These are phyloP conservation scores for Halocynthia aurantium DNA, from an alignment of 23 tunicate genomes.

Conservation along the genomic window DNA sequence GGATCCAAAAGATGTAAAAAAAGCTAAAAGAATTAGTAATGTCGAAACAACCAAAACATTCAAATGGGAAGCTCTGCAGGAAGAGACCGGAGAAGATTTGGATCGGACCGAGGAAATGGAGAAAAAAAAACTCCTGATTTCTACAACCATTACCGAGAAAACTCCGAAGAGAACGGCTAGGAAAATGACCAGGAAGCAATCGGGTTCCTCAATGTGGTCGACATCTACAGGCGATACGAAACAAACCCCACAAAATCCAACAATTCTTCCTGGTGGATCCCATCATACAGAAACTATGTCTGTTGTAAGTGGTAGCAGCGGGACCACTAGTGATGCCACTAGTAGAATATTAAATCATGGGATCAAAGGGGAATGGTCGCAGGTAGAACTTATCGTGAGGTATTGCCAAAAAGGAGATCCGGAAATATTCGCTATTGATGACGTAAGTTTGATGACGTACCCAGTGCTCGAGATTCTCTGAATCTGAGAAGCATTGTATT, in stretches of 20 bases:
- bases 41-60: background rate
- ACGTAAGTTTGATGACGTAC: conserved; percentile 37
- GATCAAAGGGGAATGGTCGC: conserved; percentile 65
- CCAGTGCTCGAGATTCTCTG: too few relatives aligned
- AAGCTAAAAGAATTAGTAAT: too few relatives aligned
- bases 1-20: too few relatives aligned
- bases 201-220: background rate
- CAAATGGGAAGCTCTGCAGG: conserved; percentile 2
- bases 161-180: background rate
- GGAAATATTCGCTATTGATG: conserved; percentile 57
- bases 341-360: conserved; percentile 19
- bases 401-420: conserved; percentile 51
- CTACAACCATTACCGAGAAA: background rate
- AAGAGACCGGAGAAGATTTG: background rate
- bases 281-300: background rate
- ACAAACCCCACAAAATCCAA: too few relatives aligned
- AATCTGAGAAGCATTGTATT: too few relatives aligned
- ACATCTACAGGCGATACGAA: background rate
- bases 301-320: background rate
- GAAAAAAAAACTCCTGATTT: background rate
- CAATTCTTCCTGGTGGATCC: too few relatives aligned
- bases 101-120: background rate
- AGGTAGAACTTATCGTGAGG: conserved; percentile 46
- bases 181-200: background rate
- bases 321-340: background rate